Percentiles rank a stretch among this genome's conserved stretches.
These are phyloP conservation scores for Drosophila siamana DNA, from an alignment of 2,888 invertebrate species.

Conservation along the genomic window DNA sequence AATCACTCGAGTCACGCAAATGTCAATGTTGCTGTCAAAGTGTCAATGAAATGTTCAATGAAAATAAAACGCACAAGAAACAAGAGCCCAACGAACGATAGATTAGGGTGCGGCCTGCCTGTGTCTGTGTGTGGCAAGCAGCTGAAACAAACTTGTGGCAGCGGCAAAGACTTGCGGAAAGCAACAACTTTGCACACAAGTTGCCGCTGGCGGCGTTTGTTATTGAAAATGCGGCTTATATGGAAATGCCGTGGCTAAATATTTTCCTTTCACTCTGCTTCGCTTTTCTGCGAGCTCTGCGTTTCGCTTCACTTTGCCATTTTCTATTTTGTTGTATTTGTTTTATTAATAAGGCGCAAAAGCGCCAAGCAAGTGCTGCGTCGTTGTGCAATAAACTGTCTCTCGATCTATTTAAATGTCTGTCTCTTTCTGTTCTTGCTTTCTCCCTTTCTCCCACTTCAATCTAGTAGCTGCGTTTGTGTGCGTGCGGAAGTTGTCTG, in stretches of 20 bases:
- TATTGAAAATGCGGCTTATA: slow-evolving; percentile 78
- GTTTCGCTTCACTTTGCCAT: slow-evolving; percentile 3
- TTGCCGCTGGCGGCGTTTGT: slow-evolving; percentile 51
- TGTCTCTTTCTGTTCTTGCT: not conserved
- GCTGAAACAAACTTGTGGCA: slow-evolving; percentile 35
- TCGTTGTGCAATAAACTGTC: slow-evolving; percentile 21
- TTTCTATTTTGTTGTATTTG: slow-evolving; percentile 58
- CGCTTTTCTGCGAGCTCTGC: not conserved
- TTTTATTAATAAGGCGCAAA: slow-evolving; percentile 75
- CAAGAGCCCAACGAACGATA: slow-evolving; percentile 38
- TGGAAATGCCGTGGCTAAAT: slow-evolving; percentile 64
- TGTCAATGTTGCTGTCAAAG: slow-evolving; percentile 81
- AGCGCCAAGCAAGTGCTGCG: slow-evolving; percentile 44
- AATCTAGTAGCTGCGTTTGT: slow-evolving; percentile 10
- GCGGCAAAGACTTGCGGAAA: slow-evolving; percentile 66
- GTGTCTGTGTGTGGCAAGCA: slow-evolving; percentile 6
- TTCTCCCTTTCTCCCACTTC: not conserved
- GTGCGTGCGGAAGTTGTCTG: slow-evolving; percentile 73
- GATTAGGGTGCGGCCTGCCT: not conserved
- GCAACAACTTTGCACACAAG: slow-evolving; percentile 71
- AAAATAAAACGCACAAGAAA: slow-evolving; percentile 76
- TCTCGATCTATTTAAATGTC: slow-evolving; percentile 14
- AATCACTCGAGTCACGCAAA: slow-evolving; percentile 80
- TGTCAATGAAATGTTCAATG: slow-evolving; percentile 82
- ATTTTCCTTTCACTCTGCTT: slow-evolving; percentile 8